These are phyloP conservation scores for Champsocephalus gunnari DNA, from an alignment of 2,797 vertebrate genomes.

Conservation along the genomic window DNA sequence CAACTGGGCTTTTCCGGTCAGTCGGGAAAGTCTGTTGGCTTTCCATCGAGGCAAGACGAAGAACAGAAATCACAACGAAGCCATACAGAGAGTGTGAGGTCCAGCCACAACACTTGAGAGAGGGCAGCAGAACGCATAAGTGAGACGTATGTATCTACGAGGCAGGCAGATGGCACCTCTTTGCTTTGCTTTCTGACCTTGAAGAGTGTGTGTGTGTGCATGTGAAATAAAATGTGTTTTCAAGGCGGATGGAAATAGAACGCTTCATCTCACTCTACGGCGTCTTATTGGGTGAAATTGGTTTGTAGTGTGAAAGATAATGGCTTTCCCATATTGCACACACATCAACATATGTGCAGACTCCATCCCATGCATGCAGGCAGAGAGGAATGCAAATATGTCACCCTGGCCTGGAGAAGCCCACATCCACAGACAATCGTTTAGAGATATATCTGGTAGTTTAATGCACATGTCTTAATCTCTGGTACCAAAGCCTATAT, in stretches of 20 bases:
- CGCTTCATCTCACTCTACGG: slow-evolving; percentile 33
- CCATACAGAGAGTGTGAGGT: neutral
- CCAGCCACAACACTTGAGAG: neutral
- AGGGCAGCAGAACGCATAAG: slow-evolving; percentile 2
- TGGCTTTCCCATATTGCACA: slow-evolving; percentile 9
- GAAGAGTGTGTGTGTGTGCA: slow-evolving; percentile 4
- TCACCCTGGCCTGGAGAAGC: neutral
- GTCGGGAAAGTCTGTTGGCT: too few relatives aligned
- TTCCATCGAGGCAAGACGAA: neutral
- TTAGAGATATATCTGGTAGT: neutral
- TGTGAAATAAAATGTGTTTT: slow-evolving; percentile 7
- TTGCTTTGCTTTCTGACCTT: slow-evolving; percentile 46
- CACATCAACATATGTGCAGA: neutral
- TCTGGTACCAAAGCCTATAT: neutral
- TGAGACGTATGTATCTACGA: slow-evolving; percentile 3
- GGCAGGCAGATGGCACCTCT: slow-evolving; percentile 48
- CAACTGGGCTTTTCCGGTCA: too few relatives aligned
- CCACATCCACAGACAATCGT: neutral
- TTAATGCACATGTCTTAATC: neutral
- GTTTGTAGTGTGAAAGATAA: slow-evolving; percentile 37
- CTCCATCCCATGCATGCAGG: neutral
- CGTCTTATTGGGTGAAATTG: slow-evolving; percentile 41
- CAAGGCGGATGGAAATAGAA: slow-evolving; percentile 33
- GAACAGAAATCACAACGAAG: neutral
- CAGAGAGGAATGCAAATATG: neutral